Evolutionary conservation across 2,113 vertebrate species (phyloP).

Genomic region (Machaerirhynchus nigripectus): DNA sequence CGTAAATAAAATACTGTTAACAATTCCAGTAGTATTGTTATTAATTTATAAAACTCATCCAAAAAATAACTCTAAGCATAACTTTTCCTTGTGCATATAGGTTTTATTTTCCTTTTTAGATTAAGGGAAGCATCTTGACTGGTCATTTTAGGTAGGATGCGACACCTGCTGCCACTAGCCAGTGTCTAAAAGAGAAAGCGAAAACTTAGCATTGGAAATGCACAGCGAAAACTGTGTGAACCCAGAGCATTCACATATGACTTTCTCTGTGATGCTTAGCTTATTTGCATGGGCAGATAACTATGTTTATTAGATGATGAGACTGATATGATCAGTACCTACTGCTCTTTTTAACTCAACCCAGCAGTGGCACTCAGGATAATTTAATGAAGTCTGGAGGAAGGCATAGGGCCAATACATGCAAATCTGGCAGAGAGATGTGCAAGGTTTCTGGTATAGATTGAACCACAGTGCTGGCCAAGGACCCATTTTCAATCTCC

Average conservation of each 20-base stretch:
- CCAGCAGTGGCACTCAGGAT: neutral
- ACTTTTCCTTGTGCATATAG: neutral
- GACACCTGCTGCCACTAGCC: neutral
- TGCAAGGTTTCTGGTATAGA: neutral
- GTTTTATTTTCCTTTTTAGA: neutral
- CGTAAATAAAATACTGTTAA: neutral
- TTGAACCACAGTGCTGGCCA: neutral
- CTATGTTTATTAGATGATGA: neutral
- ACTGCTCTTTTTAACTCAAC: neutral
- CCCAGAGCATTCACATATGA: neutral
- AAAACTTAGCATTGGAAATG: neutral
- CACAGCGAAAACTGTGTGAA: neutral
- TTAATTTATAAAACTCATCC: neutral
- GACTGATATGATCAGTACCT: neutral
- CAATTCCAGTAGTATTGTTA: neutral
- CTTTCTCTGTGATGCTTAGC: neutral
- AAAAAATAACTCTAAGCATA: neutral
- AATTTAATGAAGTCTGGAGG: neutral
- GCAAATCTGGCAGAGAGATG: neutral
- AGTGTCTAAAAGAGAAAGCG: fast-evolving
- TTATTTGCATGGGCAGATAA: neutral
- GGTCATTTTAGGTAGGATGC: neutral
- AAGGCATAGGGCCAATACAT: neutral
- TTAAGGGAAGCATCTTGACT: neutral
- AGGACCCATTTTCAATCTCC: neutral